Evolutionary conservation across 2,888 invertebrate genomes (phyloP), one percentile per base, ranked within the genome.

Genomic region (Chouioia cunea): DNA sequence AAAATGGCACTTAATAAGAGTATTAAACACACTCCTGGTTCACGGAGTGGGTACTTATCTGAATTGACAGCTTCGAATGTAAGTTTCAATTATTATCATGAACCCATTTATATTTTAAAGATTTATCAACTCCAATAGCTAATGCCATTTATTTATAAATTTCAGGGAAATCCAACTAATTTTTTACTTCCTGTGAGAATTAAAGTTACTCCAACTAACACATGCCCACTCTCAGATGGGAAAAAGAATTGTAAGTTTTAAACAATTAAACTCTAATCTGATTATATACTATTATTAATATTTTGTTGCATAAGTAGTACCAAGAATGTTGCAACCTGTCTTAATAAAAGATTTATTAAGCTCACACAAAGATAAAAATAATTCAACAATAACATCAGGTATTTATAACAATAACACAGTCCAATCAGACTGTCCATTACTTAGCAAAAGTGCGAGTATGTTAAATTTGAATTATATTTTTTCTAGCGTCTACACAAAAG

Each of bases 261-360:
- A 15, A 50, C 18, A 58, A 15, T 10, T 8, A 10, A 48, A 57
- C 48, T 14, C 16, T 47, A 16, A 50, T 52, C 3, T 12, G 16
- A 23, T n/a, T 46, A 16, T 36, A 43, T 47, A 12, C 43, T 58
- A 65, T 18, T 50, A 50, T 16, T 36, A 4, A 48, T 18, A 48
- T 60, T 54, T 54, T 22, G 50, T 57, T 70, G n/a, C 46, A 14
- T 53, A 18, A 20, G 1, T 15, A 71, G 73, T 47, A 62, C 1
- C 48, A 15, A 69, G 70, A 36, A 64, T 72, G 64, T 15, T 68
- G 14, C 68, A 74, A 48, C 74, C 74, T 64, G 65, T 74, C 12
- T 64, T 74, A n/a, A 72, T 74, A 47, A 74, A 74, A 62, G 70
- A 74, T 48, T 67, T 74, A 70, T 53, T 74, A 64, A 74, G 66